Base-by-base conservation (phyloP, 2,113 vertebrate genomes). In the Oenanthe oenanthe region DNA sequence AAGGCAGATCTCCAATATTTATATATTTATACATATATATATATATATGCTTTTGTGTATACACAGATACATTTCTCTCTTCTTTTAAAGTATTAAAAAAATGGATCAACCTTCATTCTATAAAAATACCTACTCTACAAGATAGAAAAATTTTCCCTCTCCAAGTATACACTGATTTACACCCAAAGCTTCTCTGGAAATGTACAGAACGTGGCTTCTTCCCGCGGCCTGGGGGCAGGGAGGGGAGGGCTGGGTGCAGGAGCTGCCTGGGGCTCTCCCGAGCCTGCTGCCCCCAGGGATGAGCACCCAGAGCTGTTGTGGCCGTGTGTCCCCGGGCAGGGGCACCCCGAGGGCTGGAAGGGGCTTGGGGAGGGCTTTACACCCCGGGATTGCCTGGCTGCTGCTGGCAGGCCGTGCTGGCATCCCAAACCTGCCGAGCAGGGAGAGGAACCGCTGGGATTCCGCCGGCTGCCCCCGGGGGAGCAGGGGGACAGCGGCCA, bases 51-150 rank as follows among this genome's bases (percentile, higher is more conserved):
- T 94, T 96, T 96, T 96, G 95, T 98, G 97, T 97, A 96, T 97
- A 97, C 97, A 98, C 97, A 98, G 98, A 98, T 98, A 98, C 96
- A 97, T 97, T 97, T 98, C 98, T 98, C 98, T 98, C 97, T 97
- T 96, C 91, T 97, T 74, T 96, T 92, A 96, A 98, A 98, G 98
- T 98, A 97, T 98, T 98, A 98, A 98, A 97, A 98, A 98, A 98
- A 98, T 97, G 98, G 98, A 98, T 97, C 97, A 93, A 96, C 98
- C 98, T 97, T 97, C 98, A 84, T 96, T 98, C 98, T 98, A 98
- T 98, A 98, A 98, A 98, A 98, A 98, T 98, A 98, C 97, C 98
- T 98, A 98, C 96, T 98, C 98, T 98, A 98, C 98, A 98, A 96
- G 97, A 97, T 98, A 98, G 97, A 98, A 98, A 98, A 98, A 97